A percentile compares a stretch with the other conserved stretches of the same genome.
phyloP scores from a whole-genome alignment of 2,113 vertebrate genomes.

The Lathamus discolor region DNA sequence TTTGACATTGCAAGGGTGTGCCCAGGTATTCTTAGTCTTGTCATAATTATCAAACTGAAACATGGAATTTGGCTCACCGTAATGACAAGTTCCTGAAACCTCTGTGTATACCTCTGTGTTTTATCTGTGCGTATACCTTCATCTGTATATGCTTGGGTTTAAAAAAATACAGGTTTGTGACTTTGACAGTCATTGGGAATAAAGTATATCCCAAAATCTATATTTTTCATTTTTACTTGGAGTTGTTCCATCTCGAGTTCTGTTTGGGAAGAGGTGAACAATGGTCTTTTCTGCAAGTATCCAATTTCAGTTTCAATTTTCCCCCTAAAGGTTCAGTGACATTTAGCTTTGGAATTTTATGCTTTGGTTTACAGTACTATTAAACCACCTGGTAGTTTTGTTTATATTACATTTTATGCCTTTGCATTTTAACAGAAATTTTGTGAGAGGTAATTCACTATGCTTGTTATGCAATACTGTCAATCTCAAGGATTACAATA shows the following conservation, averaged over 20 bases:
- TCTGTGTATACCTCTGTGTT: neutral
- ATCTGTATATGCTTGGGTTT: neutral
- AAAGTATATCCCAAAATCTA: neutral
- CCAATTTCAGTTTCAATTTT: neutral
- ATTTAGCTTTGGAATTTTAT: neutral
- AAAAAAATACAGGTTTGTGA: neutral
- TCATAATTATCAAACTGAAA: neutral
- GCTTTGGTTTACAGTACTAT: neutral
- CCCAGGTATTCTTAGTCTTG: neutral
- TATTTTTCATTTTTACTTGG: neutral
- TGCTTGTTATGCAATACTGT: neutral
- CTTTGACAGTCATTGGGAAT: neutral
- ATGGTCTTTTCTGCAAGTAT: neutral
- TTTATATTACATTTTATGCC: neutral
- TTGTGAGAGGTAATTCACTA: neutral
- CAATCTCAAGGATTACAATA: neutral
- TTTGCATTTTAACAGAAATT: neutral
- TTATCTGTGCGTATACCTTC: neutral
- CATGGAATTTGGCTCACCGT: neutral
- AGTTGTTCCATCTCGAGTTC: neutral
- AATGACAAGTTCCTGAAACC: slow-evolving; percentile 26
- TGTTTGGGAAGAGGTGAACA: neutral
- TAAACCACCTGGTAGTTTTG: neutral
- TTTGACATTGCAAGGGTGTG: slow-evolving; percentile 7
- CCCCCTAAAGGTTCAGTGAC: neutral